A percentile compares a stretch with the other conserved stretches of the same genome.
Conservation (phyloP, 2,113 vertebrate species). For the Empidonax alnorum region DNA sequence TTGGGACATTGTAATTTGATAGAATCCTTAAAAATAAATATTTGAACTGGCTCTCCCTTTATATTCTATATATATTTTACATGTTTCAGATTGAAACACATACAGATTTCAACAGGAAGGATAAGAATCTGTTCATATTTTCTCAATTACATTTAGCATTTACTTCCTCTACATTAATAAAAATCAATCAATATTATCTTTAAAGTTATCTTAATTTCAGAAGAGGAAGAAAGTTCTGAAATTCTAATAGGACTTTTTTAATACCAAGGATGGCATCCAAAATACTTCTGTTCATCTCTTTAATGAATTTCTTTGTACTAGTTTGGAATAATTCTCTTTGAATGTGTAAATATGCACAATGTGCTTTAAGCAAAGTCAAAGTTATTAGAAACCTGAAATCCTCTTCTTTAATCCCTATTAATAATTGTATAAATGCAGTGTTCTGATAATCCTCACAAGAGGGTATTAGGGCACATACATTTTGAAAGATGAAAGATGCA, state of each 20-base stretch:
- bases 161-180: not conserved
- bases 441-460: constrained; percentile 45
- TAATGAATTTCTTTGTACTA: constrained; percentile 42
- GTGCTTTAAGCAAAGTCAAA: constrained; percentile 38
- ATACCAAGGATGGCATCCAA: not conserved
- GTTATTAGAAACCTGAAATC: constrained; percentile 36
- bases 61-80: not conserved
- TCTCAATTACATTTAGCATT: not conserved
- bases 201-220: not conserved
- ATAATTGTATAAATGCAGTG: constrained; percentile 15
- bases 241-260: not conserved
- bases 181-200: not conserved
- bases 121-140: not conserved
- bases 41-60: not conserved
- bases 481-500: constrained; percentile 35
- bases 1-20: not conserved
- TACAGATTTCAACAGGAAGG: not conserved
- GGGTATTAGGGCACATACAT: constrained; percentile 39
- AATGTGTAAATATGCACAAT: not conserved
- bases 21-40: not conserved
- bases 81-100: not conserved
- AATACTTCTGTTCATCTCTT: not conserved
- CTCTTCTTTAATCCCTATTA: constrained; percentile 41
- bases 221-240: not conserved
- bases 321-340: constrained; percentile 21